These are phyloP conservation scores for Seriola aureovittata DNA, from an alignment of 2,113 vertebrate species.

Conservation along the genomic window DNA sequence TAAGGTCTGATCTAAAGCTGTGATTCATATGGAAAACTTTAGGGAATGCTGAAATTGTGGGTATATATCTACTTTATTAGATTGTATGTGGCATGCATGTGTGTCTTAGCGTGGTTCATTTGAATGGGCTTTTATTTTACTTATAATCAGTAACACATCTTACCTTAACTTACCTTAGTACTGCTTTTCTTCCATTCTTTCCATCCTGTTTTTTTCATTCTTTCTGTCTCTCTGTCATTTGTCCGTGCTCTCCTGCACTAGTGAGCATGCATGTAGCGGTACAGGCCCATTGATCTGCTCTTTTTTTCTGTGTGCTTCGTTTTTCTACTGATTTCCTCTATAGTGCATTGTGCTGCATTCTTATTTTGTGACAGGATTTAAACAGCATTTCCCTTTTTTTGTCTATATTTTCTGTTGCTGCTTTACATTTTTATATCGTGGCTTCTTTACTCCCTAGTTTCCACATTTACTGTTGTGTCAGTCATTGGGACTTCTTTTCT, in stretches of 20 bases:
- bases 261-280: slow-evolving; percentile 40
- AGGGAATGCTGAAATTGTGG: slow-evolving; percentile 14
- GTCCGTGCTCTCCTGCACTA: slow-evolving; percentile 35
- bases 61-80: slow-evolving; percentile 19
- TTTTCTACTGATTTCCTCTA: not conserved
- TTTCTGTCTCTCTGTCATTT: slow-evolving; percentile 56
- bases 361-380: slow-evolving; percentile 4
- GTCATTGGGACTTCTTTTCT: slow-evolving; percentile 2
- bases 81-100: slow-evolving; percentile 30
- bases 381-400: not conserved
- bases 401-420: slow-evolving; percentile 4
- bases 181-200: slow-evolving; percentile 1
- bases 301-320: slow-evolving; percentile 16
- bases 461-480: slow-evolving; percentile 1
- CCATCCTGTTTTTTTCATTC: slow-evolving; percentile 15
- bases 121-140: slow-evolving; percentile 35
- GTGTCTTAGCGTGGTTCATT: slow-evolving; percentile 10
- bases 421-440: not conserved
- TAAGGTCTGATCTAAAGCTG: slow-evolving; percentile 47
- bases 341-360: not conserved
- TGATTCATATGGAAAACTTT: slow-evolving; percentile 26
- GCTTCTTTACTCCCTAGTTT: slow-evolving; percentile 2
- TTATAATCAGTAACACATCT: slow-evolving; percentile 20
- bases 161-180: slow-evolving; percentile 6
- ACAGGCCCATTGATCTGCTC: slow-evolving; percentile 45